Conservation (phyloP, 2,888 invertebrate species). For the Omphaloscelis lunosa region DNA sequence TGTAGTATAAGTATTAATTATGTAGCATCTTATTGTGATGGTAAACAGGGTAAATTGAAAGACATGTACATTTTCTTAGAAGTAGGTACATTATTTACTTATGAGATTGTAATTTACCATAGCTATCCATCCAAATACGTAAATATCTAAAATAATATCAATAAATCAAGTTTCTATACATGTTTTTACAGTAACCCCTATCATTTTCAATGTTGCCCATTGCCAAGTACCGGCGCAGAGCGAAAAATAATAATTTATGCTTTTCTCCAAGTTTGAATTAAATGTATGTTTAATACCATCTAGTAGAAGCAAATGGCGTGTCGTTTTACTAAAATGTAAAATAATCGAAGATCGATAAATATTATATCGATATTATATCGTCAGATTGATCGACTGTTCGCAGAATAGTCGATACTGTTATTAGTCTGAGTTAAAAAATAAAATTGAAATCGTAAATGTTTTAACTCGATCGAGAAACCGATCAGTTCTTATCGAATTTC, state of each 20-base stretch:
- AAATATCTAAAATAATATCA: conserved; percentile 64
- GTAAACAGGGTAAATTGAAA: conserved; percentile 19
- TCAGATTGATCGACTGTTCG: conserved; percentile 45
- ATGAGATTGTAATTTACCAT: conserved; percentile 21
- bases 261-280: conserved; percentile 42
- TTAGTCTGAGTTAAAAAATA: conserved; percentile 41
- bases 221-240: conserved; percentile 22
- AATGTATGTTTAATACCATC: conserved; percentile 51
- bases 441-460: conserved; percentile 33
- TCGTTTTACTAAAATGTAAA: conserved; percentile 56
- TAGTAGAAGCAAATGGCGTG: conserved; percentile 47
- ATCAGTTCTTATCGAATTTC: conserved; percentile 35
- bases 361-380: conserved; percentile 49
- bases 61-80: conserved; percentile 20
- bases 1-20: conserved; percentile 2
- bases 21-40: conserved; percentile 4
- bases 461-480: conserved; percentile 20
- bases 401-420: conserved; percentile 30
- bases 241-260: conserved; percentile 34
- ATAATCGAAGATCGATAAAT: conserved; percentile 55
- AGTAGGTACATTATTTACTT: conserved; percentile 27
- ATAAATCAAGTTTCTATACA: conserved; percentile 65
- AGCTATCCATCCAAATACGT: conserved; percentile 51
- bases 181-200: conserved; percentile 65
- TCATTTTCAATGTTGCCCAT: conserved; percentile 34